Evolutionary conservation across 2,797 vertebrate species (phyloP).

Genomic region (Sebastes paucispinis): DNA sequence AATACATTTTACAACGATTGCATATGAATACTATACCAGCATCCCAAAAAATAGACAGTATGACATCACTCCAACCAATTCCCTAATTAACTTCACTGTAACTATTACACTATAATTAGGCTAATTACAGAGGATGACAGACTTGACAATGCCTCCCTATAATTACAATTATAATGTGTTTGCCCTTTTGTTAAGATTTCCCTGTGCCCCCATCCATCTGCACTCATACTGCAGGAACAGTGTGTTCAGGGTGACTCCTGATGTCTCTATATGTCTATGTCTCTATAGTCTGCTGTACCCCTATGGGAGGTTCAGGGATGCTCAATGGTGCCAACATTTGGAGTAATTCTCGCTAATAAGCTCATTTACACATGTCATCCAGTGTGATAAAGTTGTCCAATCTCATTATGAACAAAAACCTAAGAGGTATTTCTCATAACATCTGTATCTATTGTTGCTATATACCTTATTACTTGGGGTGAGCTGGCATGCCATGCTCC

Average conservation of each 20-base stretch:
- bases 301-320: not conserved
- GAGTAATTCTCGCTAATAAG: not conserved
- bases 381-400: not conserved
- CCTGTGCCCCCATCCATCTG: not conserved
- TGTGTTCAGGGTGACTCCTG: conserved; percentile 57
- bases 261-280: conserved; percentile 2
- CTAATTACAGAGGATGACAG: not conserved
- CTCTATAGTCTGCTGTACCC: not conserved
- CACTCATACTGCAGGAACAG: conserved; percentile 45
- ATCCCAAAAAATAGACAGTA: not conserved
- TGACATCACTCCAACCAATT: not conserved
- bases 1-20: not conserved
- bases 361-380: not conserved
- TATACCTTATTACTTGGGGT: conserved; percentile 1
- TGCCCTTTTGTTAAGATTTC: not conserved
- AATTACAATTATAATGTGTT: not conserved
- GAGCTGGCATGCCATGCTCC: conserved; percentile 40
- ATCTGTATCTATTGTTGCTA: not conserved
- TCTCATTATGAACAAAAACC: not conserved
- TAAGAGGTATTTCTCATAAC: not conserved
- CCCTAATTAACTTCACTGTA: not conserved
- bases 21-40: not conserved
- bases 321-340: too few relatives aligned
- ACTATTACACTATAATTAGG: not conserved
- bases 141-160: not conserved